Conservation (phyloP, 30 jellyfish, hydroid and myxozoan genomes). For the Clytia hemisphaerica region DNA sequence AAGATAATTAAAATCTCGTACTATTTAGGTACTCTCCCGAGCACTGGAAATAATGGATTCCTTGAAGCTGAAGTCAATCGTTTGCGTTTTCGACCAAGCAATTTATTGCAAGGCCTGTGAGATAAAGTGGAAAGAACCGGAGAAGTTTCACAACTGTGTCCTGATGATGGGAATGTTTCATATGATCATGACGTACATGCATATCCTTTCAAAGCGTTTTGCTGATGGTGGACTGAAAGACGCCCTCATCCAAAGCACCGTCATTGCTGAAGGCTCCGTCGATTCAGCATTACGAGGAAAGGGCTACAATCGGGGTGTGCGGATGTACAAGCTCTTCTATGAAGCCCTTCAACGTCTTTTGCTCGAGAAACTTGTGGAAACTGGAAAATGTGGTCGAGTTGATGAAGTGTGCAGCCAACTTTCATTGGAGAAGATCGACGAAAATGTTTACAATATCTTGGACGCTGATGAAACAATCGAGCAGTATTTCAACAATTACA, state of each 20-base stretch:
- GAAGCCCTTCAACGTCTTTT: conserved; percentile 29
- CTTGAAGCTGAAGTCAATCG: conserved; percentile 25
- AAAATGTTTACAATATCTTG: too few species aligned
- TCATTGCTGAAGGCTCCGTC: conserved; percentile 51
- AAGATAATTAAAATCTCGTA: too few species aligned
- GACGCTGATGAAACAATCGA: too few species aligned
- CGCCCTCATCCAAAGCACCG: conserved; percentile 26
- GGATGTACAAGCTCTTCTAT: conserved; percentile 37
- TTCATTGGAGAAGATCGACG: too few species aligned
- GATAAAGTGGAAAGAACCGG: conserved; percentile 35
- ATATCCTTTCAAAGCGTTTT: conserved; percentile 18
- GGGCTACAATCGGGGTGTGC: conserved; percentile 37
- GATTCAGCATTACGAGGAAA: conserved; percentile 42
- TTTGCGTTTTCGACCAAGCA: conserved; percentile 62
- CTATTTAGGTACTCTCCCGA: too few species aligned
- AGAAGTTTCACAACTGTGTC: conserved; percentile 22
- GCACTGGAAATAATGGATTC: conserved; percentile 28
- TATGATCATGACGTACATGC: conserved; percentile 28
- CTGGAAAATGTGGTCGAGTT: too few species aligned
- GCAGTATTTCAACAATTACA: too few species aligned
- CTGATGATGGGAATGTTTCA: conserved; percentile 48
- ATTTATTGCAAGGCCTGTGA: conserved; percentile 43
- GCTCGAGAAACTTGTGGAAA: too few species aligned
- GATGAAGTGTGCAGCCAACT: too few species aligned
- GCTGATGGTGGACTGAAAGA: conserved; percentile 48